Base-by-base conservation (phyloP, 2,888 invertebrate species). In the Lithophane semibrunnea region DNA sequence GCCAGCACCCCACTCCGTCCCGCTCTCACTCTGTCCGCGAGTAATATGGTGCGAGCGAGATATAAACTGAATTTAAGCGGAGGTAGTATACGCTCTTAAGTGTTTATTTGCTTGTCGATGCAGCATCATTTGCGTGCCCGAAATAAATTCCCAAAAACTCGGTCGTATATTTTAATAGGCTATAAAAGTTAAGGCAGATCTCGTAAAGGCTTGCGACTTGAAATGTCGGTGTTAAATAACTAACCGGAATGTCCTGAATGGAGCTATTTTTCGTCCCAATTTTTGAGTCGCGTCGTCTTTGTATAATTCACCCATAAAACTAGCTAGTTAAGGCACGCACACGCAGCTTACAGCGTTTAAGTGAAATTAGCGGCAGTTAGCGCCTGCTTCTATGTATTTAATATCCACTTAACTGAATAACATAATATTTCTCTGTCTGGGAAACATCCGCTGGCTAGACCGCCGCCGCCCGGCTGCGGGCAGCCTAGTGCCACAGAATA, bases 381-480 rank as follows among this genome's bases (percentile, higher is more conserved):
- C 91, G 90, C 91, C 90, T 93, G 88, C 85, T 87, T 89, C 88
- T 87, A 87, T 84, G 88, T 92, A 90, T 91, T 92, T 92, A 91
- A 90, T 91, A 89, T 90, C 89, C 92, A 91, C 90, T 92, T 92
- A 91, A 88, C 86, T 92, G 90, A 90, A 91, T 91, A 92, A 91
- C 89, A 88, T 89, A 88, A 89, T 90, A 90, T 87, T 90, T 90
- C 87, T 88, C 88, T 84, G 94, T 94, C 94, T 94, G 93, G 91
- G 82, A 90, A 88, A 91, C 94, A 92, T 94, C 94, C 94, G 93
- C 88, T 82, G 84, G 80, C 88, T 85, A 82, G 79, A 79, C 84
- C 80, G 83, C 86, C 86, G 84, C 82, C 73, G 5, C 37, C 37
- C 79, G 65, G 60, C 80, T 69, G 65, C 75, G 79, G 75, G 44